phyloP scores from a whole-genome alignment of 2,888 invertebrate species.

The Elegia similella region DNA sequence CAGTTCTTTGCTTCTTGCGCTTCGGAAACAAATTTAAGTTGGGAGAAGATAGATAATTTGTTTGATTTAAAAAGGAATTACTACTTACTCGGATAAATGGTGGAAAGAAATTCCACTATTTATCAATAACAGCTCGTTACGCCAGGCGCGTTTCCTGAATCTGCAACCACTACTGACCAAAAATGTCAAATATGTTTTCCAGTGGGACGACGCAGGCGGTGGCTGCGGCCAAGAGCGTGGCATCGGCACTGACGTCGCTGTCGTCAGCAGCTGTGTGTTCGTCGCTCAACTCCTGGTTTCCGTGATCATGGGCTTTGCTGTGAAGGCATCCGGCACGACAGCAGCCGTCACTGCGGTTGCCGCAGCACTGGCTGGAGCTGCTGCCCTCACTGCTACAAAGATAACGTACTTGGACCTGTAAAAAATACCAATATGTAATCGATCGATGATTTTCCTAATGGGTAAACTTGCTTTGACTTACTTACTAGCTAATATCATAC shows the following conservation, averaged over 20 bases:
- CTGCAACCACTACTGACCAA: no score
- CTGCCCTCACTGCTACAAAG: constrained; percentile 91
- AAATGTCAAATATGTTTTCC: constrained; percentile 19
- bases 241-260: constrained; percentile 96
- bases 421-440: neutral
- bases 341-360: constrained; percentile 91
- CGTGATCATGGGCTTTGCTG: constrained; percentile 91
- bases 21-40: no score
- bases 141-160: no score
- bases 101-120: no score
- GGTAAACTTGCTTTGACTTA: no score
- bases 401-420: constrained; percentile 94
- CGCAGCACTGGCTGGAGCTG: constrained; percentile 91
- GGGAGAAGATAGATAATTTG: no score
- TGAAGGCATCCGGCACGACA: constrained; percentile 90
- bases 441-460: no score
- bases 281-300: constrained; percentile 96
- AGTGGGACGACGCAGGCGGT: constrained; percentile 72
- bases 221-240: constrained; percentile 87
- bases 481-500: no score
- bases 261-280: constrained; percentile 97
- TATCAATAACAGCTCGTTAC: no score
- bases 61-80: no score
- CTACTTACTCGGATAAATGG: no score
- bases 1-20: no score